phyloP scores from a whole-genome alignment of 2,113 vertebrate genomes.

The Chrysochloris asiatica region DNA sequence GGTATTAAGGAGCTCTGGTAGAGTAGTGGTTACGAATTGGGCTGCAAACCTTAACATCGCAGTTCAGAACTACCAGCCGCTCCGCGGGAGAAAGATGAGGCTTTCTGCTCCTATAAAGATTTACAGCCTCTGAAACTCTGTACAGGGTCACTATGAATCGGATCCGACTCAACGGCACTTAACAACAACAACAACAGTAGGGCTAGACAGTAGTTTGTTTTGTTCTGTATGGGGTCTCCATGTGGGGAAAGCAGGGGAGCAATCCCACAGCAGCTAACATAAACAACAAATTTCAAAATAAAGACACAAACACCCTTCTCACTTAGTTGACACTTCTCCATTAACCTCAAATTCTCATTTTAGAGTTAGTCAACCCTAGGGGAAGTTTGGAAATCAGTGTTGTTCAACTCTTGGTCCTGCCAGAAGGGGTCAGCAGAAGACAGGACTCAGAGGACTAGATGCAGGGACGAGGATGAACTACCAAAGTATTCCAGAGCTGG shows the following conservation, averaged over 20 bases:
- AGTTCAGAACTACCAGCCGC: too few species aligned
- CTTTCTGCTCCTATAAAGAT: too few species aligned
- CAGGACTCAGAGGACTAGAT: neutral
- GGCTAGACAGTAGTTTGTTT: neutral
- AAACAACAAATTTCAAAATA: neutral
- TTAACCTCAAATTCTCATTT: neutral
- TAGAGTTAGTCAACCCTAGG: neutral
- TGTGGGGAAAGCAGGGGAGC: neutral
- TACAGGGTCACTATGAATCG: too few species aligned
- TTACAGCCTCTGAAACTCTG: too few species aligned
- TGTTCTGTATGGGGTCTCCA: neutral
- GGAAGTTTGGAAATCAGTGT: neutral
- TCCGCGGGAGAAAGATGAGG: too few species aligned
- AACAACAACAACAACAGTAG: too few species aligned
- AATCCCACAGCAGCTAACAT: neutral
- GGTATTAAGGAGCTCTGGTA: too few species aligned
- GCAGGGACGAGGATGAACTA: neutral
- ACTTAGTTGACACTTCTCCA: neutral
- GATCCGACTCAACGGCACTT: too few species aligned
- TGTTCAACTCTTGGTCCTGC: neutral
- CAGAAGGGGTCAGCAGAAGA: constrained; percentile 8
- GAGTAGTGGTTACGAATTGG: too few species aligned
- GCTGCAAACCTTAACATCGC: too few species aligned
- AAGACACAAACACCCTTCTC: neutral
- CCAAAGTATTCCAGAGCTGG: too few species aligned